Base-by-base conservation (phyloP, 2,888 invertebrate species). In the Agrilus biguttatus region DNA sequence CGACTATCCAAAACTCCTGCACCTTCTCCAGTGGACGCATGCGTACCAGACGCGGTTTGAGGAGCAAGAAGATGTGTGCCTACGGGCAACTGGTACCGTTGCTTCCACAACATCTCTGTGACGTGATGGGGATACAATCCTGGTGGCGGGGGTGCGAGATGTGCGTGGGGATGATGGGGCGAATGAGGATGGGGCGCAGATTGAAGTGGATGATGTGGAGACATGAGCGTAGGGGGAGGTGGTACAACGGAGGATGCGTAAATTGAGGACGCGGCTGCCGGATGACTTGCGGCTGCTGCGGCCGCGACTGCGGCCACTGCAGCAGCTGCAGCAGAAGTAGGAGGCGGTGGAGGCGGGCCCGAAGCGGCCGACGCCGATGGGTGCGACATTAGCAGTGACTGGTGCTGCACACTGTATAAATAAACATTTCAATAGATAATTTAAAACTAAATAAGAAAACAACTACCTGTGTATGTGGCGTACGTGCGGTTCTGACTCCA, bases 51-150 rank as follows among this genome's bases (percentile, higher is more conserved):
- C 53, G 50, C 58, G 40, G 53, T 60, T 44, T 58, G 58, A 28
- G 56, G 59, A 21, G 59, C 45, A 14, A 72, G 59, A 65, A 73
- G 52, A 51, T 67, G 59, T 67, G 74, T 59, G 60, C 69, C 66
- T 60, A 72, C 63, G 57, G 49, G 65, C 50, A 75, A 73, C 49
- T 73, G 73, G 53, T 68, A 70, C 45, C 75, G 71, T 66, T 71
- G 72, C 68, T 75, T 74, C 75, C 75, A 76, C 58, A 75, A 62
- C 70, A 74, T 69, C 56, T 73, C 74, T 57, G 66, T 53, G 33
- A 59, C 42, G 43, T 55, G 58, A 45, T 58, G 67, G 51, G 71
- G 63, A 60, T 72, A 72, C 28, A 57, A 47, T 14, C 55, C 51
- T 41, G 53, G 55, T 47, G 63, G 54, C 42, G 56, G 55, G 47